Percentiles rank a stretch among this genome's conserved stretches.
These are phyloP conservation scores for Tychaedon coryphoeus DNA, from an alignment of 2,113 vertebrate genomes.

Conservation along the genomic window DNA sequence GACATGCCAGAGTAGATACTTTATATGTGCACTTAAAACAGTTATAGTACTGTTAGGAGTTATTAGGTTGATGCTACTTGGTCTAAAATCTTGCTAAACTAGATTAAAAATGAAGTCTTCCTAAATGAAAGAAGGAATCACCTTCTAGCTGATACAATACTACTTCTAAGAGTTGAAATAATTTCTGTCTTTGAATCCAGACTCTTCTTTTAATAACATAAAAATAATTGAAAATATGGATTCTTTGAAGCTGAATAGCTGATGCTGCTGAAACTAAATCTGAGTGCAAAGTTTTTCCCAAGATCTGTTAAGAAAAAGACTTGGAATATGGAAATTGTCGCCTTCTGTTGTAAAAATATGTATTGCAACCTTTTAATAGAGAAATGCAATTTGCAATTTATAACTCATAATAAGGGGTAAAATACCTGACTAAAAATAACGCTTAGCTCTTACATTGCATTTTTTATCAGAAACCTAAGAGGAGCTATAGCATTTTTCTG, in stretches of 20 bases:
- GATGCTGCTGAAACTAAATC: not conserved
- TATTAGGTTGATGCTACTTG: not conserved
- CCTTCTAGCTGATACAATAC: not conserved
- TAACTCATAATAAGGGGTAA: not conserved
- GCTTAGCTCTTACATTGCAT: fast-evolving
- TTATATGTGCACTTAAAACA: not conserved
- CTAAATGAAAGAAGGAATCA: not conserved
- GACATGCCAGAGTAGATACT: not conserved
- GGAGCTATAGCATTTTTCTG: not conserved
- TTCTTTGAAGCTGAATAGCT: not conserved
- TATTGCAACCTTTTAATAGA: not conserved
- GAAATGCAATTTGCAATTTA: not conserved
- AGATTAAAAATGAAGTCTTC: not conserved
- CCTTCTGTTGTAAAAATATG: not conserved
- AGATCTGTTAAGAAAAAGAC: not conserved
- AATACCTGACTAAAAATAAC: not conserved
- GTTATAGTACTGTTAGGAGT: not conserved
- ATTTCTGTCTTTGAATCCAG: not conserved
- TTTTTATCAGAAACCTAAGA: not conserved
- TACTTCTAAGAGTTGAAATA: not conserved
- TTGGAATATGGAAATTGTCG: not conserved
- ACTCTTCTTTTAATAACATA: not conserved
- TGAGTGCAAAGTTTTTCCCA: not conserved
- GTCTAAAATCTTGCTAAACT: not conserved
- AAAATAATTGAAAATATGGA: not conserved